Evolutionary conservation across 1,140 invertebrate genomes (phyloP).

Genomic region (Formica selysi): DNA sequence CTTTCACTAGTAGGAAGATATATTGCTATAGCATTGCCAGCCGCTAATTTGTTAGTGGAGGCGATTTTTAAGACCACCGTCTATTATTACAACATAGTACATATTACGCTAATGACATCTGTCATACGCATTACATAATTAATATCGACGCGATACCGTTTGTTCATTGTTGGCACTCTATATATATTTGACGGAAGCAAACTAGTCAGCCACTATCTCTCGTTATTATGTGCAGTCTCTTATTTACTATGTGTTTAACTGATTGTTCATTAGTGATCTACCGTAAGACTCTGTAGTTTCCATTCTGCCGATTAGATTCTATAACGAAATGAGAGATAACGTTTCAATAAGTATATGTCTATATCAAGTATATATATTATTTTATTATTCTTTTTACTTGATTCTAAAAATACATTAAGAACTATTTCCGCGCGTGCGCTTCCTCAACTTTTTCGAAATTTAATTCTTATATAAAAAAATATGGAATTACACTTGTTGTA

Average conservation of each 20-base stretch:
- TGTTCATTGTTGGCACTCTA: conserved; percentile 26
- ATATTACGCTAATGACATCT: conserved; percentile 59
- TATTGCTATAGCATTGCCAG: background rate
- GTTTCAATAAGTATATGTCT: background rate
- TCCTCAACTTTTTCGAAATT: background rate
- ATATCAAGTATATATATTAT: background rate
- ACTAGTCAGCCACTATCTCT: conserved; percentile 5
- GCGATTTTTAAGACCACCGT: conserved; percentile 38
- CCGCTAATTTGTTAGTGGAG: conserved; percentile 55
- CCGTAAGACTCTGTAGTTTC: background rate
- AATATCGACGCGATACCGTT: conserved; percentile 50
- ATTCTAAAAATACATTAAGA: background rate
- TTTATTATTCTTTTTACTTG: background rate
- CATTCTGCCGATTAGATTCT: background rate
- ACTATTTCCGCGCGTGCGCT: background rate
- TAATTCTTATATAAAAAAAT: background rate
- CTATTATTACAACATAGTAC: conserved; percentile 39
- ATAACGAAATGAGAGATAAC: background rate
- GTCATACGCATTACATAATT: conserved; percentile 59
- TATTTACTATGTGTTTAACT: conserved; percentile 43
- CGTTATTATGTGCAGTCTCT: conserved; percentile 30
- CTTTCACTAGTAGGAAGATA: conserved; percentile 1
- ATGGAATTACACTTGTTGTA: background rate
- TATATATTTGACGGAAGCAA: background rate
- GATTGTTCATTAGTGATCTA: conserved; percentile 12